Evolutionary conservation across 2,113 vertebrate genomes (phyloP).

Genomic region (Brachirus orientalis): DNA sequence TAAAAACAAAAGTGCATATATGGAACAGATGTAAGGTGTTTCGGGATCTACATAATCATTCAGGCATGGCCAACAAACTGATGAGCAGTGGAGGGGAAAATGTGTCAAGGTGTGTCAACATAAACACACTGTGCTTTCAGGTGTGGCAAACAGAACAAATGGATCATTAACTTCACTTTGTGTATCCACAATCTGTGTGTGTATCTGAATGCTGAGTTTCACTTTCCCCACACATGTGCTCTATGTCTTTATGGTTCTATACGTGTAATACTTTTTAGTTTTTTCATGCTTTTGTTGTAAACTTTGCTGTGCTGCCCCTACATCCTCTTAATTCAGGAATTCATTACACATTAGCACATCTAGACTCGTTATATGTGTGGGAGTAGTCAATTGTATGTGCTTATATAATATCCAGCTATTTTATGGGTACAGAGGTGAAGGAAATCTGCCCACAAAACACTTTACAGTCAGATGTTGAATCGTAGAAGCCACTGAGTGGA

Average conservation of each 20-base stretch:
- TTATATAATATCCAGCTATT: background rate
- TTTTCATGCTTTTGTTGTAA: background rate
- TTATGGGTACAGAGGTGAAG: background rate
- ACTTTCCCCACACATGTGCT: background rate
- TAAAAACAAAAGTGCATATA: constrained; percentile 27
- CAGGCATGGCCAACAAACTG: constrained; percentile 34
- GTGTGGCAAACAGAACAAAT: constrained; percentile 21
- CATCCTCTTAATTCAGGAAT: background rate
- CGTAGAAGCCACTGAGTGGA: background rate
- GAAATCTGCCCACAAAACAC: background rate
- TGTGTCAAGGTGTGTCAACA: constrained; percentile 46
- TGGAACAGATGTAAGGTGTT: constrained; percentile 15
- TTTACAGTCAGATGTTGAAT: background rate
- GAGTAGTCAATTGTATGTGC: background rate
- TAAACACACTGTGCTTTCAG: constrained; percentile 25
- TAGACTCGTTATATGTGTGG: background rate
- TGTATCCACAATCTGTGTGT: background rate
- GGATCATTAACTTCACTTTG: background rate
- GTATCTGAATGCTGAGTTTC: background rate
- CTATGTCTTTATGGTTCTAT: background rate
- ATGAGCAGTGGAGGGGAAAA: constrained; percentile 28
- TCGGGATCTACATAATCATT: constrained; percentile 29
- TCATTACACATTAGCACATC: background rate
- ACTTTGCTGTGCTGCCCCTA: background rate
- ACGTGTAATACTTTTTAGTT: background rate